Conservation (phyloP, 2,113 vertebrate genomes). For the Pandion haliaetus region DNA sequence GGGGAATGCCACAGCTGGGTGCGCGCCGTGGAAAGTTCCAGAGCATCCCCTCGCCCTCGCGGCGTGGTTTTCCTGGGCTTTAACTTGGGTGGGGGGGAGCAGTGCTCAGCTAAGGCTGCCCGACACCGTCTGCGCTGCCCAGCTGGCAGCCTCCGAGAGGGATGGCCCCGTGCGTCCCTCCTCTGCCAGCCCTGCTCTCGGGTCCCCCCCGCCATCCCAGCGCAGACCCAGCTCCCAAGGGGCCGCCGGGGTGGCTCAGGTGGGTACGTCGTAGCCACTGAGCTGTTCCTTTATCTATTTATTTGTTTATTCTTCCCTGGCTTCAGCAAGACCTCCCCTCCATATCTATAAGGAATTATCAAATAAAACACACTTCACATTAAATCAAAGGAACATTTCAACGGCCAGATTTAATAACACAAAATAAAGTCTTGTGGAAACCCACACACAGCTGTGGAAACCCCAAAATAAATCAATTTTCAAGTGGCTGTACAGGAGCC, state of each 20-base stretch:
- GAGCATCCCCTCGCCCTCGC: too few species aligned
- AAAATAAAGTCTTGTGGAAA: conserved; percentile 16
- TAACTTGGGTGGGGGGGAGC: not conserved
- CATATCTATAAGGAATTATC: conserved; percentile 52
- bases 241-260: rapidly evolving
- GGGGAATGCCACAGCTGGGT: not conserved
- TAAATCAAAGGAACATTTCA: conserved; percentile 59
- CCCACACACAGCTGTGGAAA: not conserved
- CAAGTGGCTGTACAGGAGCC: not conserved
- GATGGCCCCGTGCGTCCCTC: not conserved
- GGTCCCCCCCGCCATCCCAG: not conserved
- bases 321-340: not conserved
- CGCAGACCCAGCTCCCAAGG: not conserved
- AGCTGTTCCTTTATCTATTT: not conserved
- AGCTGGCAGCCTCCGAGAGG: too few species aligned
- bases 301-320: not conserved
- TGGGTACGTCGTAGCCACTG: not conserved
- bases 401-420: conserved; percentile 61
- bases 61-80: not conserved
- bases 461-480: conserved; percentile 25
- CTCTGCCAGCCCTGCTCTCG: not conserved
- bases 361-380: conserved; percentile 29
- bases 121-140: too few species aligned
- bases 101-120: not conserved
- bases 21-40: rapidly evolving